These are phyloP conservation scores for Cylas formicarius DNA, from an alignment of 1,140 invertebrate genomes.

Conservation along the genomic window DNA sequence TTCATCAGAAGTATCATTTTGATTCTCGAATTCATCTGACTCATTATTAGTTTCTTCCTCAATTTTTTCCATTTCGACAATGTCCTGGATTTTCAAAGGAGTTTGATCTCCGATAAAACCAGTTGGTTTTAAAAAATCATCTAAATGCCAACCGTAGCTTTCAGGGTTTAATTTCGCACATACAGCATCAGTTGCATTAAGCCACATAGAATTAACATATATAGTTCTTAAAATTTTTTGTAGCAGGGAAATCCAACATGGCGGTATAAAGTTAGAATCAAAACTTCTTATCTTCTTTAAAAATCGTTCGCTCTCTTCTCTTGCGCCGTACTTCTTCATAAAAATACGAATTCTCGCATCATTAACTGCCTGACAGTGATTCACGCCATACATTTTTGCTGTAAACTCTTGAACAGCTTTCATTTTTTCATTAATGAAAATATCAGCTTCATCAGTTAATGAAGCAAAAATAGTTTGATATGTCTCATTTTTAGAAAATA, in stretches of 20 bases:
- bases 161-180: not conserved
- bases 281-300: not conserved
- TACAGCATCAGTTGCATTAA: not conserved
- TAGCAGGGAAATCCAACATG: not conserved
- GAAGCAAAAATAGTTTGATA: slow-evolving; percentile 6
- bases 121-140: not conserved
- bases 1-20: too few relatives aligned
- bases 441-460: slow-evolving; percentile 10
- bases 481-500: too few relatives aligned
- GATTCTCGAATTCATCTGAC: too few relatives aligned
- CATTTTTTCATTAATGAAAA: slow-evolving; percentile 12
- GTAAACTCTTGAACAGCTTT: slow-evolving; percentile 5
- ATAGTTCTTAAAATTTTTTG: slow-evolving; percentile 1
- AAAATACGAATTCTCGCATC: slow-evolving; percentile 5
- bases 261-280: slow-evolving; percentile 1
- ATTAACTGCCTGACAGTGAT: slow-evolving; percentile 1
- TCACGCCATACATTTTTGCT: slow-evolving; percentile 7
- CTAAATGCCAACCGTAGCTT: not conserved
- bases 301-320: not conserved
- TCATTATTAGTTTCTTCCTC: too few relatives aligned
- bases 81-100: slow-evolving; percentile 9
- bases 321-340: slow-evolving; percentile 1
- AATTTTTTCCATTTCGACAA: too few relatives aligned
- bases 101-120: slow-evolving; percentile 1
- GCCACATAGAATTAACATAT: not conserved